phyloP scores from a whole-genome alignment of 1,140 invertebrate genomes.

The Cydia pomonella region DNA sequence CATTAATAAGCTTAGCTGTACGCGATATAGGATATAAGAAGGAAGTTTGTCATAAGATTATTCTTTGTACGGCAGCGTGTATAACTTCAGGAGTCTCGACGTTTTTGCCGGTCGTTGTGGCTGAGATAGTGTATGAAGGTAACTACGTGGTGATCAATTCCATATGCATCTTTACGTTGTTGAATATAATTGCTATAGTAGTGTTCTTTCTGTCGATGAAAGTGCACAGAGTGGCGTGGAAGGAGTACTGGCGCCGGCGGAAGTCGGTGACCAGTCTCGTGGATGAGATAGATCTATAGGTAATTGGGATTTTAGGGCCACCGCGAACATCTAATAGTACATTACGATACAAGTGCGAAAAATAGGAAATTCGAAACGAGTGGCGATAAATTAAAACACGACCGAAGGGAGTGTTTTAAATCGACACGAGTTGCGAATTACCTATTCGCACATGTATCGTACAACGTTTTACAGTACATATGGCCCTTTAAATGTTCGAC shows the following conservation, averaged over 20 bases:
- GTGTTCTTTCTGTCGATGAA: slow-evolving; percentile 22
- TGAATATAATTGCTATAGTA: slow-evolving; percentile 14
- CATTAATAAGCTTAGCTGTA: slow-evolving; percentile 14
- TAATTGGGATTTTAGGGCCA: too few species aligned
- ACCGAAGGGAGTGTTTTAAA: too few species aligned
- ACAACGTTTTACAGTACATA: too few species aligned
- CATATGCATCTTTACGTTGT: slow-evolving; percentile 16
- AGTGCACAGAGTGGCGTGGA: not conserved
- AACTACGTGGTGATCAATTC: slow-evolving; percentile 15
- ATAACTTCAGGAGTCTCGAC: slow-evolving; percentile 4
- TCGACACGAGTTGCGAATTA: too few species aligned
- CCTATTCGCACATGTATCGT: too few species aligned
- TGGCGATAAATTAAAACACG: too few species aligned
- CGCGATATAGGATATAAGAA: slow-evolving; percentile 5
- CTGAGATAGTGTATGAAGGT: slow-evolving; percentile 3
- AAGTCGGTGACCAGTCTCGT: not conserved
- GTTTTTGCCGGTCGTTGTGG: slow-evolving; percentile 22
- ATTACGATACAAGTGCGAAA: too few species aligned
- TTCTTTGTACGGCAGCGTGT: not conserved
- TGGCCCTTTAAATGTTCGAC: too few species aligned
- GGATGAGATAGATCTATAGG: not conserved
- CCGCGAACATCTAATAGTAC: too few species aligned
- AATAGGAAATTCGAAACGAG: too few species aligned
- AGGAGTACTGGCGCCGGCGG: slow-evolving; percentile 17
- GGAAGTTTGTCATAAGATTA: slow-evolving; percentile 19